phyloP scores from a whole-genome alignment of 2,113 vertebrate species.

The Oryzias curvinotus region DNA sequence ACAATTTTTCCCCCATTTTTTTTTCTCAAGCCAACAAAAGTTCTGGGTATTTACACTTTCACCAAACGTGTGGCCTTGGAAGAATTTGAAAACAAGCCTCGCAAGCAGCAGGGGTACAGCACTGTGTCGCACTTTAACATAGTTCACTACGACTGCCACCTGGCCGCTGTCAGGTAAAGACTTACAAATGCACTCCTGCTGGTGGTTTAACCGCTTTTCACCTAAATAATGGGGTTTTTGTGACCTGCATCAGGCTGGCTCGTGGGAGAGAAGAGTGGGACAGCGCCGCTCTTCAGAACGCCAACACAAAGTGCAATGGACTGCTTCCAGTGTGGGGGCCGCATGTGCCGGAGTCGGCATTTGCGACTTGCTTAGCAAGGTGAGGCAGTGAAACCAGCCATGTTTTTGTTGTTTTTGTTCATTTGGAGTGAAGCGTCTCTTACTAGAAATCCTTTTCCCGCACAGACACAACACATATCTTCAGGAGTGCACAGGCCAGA shows the following conservation, averaged over 20 bases:
- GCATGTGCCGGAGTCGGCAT: slow-evolving; percentile 97
- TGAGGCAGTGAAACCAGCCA: slow-evolving; percentile 32
- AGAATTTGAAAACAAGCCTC: slow-evolving; percentile 95
- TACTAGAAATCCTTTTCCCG: background rate
- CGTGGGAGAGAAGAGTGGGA: slow-evolving; percentile 98
- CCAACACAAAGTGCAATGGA: slow-evolving; percentile 99
- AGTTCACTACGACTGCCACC: slow-evolving; percentile 98
- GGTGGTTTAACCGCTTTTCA: background rate
- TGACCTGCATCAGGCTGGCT: slow-evolving; percentile 78
- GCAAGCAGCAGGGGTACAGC: slow-evolving; percentile 98
- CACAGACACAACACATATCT: slow-evolving; percentile 97
- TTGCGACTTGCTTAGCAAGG: slow-evolving; percentile 97
- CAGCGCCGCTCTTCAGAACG: slow-evolving; percentile 95
- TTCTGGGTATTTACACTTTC: slow-evolving; percentile 97
- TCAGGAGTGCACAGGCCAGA: slow-evolving; percentile 95
- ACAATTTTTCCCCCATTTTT: background rate
- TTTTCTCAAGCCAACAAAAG: slow-evolving; percentile 90
- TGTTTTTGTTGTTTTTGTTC: background rate
- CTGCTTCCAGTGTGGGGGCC: slow-evolving; percentile 98
- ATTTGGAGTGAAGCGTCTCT: background rate
- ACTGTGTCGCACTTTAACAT: slow-evolving; percentile 99
- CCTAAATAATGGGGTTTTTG: background rate
- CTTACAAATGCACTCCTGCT: background rate
- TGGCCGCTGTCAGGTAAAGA: slow-evolving; percentile 91
- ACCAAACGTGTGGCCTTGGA: slow-evolving; percentile 95